Percentiles rank a stretch among this genome's conserved stretches.
These are phyloP conservation scores for Puffinus mauretanicus DNA, from an alignment of 2,113 vertebrate species.

Conservation along the genomic window DNA sequence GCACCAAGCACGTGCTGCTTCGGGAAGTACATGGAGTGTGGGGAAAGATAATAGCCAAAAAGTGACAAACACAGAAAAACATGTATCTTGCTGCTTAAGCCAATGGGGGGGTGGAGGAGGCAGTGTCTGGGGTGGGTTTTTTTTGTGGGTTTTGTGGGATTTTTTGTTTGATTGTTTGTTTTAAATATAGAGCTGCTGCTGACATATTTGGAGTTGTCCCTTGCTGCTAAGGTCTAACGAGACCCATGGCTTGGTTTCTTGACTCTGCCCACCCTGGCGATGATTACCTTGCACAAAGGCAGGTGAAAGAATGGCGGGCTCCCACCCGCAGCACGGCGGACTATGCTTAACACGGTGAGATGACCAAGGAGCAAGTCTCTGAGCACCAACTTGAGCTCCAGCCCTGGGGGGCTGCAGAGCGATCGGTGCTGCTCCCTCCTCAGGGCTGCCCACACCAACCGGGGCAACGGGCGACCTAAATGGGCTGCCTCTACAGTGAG, in stretches of 20 bases:
- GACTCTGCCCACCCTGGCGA: background rate
- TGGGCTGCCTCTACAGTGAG: background rate
- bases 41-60: background rate
- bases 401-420: background rate
- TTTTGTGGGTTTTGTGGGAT: background rate
- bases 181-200: background rate
- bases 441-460: background rate
- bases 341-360: background rate
- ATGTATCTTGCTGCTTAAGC: background rate
- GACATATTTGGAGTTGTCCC: background rate
- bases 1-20: background rate
- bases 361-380: background rate
- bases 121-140: background rate
- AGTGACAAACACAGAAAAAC: background rate
- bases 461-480: background rate
- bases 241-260: background rate
- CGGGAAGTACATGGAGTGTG: background rate
- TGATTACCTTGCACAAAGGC: background rate
- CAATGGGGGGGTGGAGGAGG: too few relatives aligned
- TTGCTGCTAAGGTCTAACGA: background rate
- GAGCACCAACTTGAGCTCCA: background rate
- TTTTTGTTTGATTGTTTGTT: background rate
- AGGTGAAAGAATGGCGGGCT: background rate
- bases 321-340: accelerated
- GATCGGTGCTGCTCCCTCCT: background rate